phyloP scores from a whole-genome alignment of 2,888 invertebrate genomes.

The Agonopterix alstromeriana region DNA sequence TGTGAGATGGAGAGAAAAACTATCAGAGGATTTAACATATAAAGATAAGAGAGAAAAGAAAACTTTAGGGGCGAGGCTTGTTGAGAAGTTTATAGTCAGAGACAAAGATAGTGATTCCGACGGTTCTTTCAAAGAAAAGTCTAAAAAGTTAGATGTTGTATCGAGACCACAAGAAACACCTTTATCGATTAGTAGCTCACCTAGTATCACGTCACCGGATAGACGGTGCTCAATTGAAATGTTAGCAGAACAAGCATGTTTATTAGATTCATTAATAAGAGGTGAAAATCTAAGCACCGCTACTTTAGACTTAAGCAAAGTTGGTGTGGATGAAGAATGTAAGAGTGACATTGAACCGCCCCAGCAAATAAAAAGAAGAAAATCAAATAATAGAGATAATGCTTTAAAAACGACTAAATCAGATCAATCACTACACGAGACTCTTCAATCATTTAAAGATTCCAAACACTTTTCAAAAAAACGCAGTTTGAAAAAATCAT shows the following conservation, averaged over 20 bases:
- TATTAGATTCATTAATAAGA: conserved; percentile 71
- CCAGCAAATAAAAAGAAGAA: conserved; percentile 23
- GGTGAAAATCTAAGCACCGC: conserved; percentile 70
- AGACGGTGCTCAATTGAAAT: conserved; percentile 76
- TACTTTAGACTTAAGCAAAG: conserved; percentile 62
- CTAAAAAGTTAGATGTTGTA: background rate
- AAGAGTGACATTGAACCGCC: conserved; percentile 20
- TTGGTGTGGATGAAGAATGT: conserved; percentile 34
- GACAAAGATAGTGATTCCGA: conserved; percentile 61
- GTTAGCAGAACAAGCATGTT: conserved; percentile 72
- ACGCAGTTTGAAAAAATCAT: conserved; percentile 59
- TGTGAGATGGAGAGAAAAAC: conserved; percentile 78
- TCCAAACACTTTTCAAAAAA: conserved; percentile 34
- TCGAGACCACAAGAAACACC: conserved; percentile 9
- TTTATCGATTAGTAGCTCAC: conserved; percentile 5
- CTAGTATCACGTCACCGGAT: conserved; percentile 42
- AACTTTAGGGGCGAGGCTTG: conserved; percentile 83
- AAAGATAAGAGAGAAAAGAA: conserved; percentile 77
- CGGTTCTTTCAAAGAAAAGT: conserved; percentile 8
- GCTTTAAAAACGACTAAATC: conserved; percentile 62
- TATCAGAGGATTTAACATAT: conserved; percentile 75
- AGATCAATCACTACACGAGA: conserved; percentile 60
- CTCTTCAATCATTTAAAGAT: conserved; percentile 38
- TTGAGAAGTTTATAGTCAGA: conserved; percentile 85
- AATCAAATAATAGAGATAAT: conserved; percentile 27